phyloP scores from a whole-genome alignment of 2,797 vertebrate genomes.

The Fringilla coelebs region DNA sequence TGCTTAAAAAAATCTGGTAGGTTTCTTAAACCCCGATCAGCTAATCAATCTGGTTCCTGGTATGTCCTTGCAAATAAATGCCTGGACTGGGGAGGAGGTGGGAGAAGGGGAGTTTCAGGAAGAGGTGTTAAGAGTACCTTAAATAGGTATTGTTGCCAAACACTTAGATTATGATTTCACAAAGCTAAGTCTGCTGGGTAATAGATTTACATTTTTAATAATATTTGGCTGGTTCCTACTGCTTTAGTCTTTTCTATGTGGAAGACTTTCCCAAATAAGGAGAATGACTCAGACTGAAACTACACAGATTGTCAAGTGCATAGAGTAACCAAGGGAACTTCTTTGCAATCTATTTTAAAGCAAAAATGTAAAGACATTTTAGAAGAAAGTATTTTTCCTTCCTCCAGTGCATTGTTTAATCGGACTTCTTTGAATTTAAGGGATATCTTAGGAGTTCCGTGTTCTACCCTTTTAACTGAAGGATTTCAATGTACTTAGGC shows the following conservation, averaged over 20 bases:
- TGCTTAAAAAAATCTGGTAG: conserved; percentile 10
- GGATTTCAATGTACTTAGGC: neutral
- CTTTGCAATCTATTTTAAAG: conserved; percentile 14
- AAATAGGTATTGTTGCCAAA: neutral
- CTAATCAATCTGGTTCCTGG: neutral
- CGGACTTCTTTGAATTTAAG: neutral
- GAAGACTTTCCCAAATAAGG: conserved; percentile 55
- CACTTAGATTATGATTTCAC: neutral
- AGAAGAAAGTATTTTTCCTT: neutral
- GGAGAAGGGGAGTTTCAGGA: neutral
- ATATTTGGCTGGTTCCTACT: conserved; percentile 43
- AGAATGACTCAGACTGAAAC: conserved; percentile 45
- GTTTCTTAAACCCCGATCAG: neutral
- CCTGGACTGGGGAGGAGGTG: neutral
- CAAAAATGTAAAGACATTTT: neutral
- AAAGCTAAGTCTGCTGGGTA: neutral
- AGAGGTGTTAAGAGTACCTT: neutral
- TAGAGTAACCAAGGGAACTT: conserved; percentile 42
- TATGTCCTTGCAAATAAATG: neutral
- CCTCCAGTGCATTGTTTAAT: neutral
- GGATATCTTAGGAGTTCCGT: neutral
- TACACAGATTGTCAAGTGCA: conserved; percentile 24
- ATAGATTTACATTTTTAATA: conserved; percentile 37
- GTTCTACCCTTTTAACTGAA: neutral
- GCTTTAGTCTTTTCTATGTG: conserved; percentile 8